Percentiles rank a stretch among this genome's conserved stretches.
Evolutionary conservation across 1,140 invertebrate genomes (phyloP).

Genomic region (Drosophila trapezifrons): DNA sequence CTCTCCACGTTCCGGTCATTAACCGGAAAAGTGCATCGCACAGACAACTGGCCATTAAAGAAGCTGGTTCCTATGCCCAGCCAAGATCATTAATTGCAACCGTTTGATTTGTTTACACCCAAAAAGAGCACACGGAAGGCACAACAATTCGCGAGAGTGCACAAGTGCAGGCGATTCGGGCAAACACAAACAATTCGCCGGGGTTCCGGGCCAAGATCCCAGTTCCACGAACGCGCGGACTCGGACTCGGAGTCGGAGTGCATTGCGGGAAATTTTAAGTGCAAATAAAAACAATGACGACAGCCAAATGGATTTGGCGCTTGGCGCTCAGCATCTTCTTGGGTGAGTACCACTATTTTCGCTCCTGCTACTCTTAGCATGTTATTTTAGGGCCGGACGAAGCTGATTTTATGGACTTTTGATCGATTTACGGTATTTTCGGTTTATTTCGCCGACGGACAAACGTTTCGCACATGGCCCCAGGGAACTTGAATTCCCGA

Average conservation of each 20-base stretch:
- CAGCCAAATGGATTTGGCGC: slow-evolving; percentile 81
- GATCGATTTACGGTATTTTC: slow-evolving; percentile 63
- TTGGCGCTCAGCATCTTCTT: slow-evolving; percentile 65
- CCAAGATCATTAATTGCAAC: slow-evolving; percentile 69
- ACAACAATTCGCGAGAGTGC: slow-evolving; percentile 24
- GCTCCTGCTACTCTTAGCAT: slow-evolving; percentile 9
- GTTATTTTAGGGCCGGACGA: slow-evolving; percentile 28
- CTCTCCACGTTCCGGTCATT: slow-evolving; percentile 68
- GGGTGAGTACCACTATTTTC: slow-evolving; percentile 51
- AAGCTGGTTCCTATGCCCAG: slow-evolving; percentile 12
- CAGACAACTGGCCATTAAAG: slow-evolving; percentile 51
- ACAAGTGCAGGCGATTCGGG: slow-evolving; percentile 35
- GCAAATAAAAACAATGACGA: slow-evolving; percentile 79
- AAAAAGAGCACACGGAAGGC: slow-evolving; percentile 14
- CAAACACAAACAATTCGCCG: slow-evolving; percentile 59
- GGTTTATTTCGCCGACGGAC: slow-evolving; percentile 14
- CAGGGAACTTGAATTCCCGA: slow-evolving; percentile 15
- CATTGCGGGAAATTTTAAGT: slow-evolving; percentile 68
- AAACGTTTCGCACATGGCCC: slow-evolving; percentile 43
- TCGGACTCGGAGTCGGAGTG: slow-evolving; percentile 18
- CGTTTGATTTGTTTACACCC: slow-evolving; percentile 72
- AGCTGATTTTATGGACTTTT: slow-evolving; percentile 65
- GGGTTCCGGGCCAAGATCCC: slow-evolving; percentile 39
- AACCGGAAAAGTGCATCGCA: slow-evolving; percentile 68
- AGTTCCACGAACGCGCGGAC: slow-evolving; percentile 49